Base-by-base conservation (phyloP, 2,888 invertebrate genomes). In the Parasteatoda lunata region DNA sequence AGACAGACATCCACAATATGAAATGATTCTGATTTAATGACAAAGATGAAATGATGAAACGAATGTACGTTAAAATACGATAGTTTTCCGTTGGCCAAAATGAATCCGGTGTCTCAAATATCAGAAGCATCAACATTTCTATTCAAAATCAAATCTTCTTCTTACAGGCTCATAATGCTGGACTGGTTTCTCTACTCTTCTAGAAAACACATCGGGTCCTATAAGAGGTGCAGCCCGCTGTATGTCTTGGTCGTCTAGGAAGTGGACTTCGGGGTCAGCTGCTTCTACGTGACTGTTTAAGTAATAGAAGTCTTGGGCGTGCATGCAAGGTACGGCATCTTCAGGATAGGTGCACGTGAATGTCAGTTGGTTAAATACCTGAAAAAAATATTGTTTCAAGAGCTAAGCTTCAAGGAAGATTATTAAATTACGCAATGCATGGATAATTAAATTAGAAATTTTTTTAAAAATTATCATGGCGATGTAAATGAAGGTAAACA, bases 291-390 rank as follows among this genome's bases (percentile, higher is more conserved):
- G 89, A 45, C 84, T 86, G 82, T 90, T 90, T 54, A 90, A 72
- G 66, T 88, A 88, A 73, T 89, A 90, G 86, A 90, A 90, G n/a
- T 89, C 88, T 11, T 89, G 89, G 4, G 90, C 89, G 49, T 90
- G 86, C 45, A 84, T 83, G 75, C 90, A 90, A 11, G 90, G 90
- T 5, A 90, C 88, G 30, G 90, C 89, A 30, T 90, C 89, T 47
- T 88, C 89, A 6, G 89, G 89, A 71, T 89, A 86, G 11, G 88
- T 78, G 77, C 90, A 90, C 4, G 90, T 89, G 48, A 90, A 84
- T 11, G 89, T 87, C 51, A 89, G 81, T 80, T 90, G 90, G 77
- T 90, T 90, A 81, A 90, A 90, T 11, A 90, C 80, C 87, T 87
- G 73, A n/a, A 66, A 52, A 0, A 30, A 30, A 30, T 30, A 30